Percentiles rank a stretch among this genome's conserved stretches.
These are phyloP conservation scores for Unio pictorum DNA, from an alignment of 2,888 invertebrate species.

Conservation along the genomic window DNA sequence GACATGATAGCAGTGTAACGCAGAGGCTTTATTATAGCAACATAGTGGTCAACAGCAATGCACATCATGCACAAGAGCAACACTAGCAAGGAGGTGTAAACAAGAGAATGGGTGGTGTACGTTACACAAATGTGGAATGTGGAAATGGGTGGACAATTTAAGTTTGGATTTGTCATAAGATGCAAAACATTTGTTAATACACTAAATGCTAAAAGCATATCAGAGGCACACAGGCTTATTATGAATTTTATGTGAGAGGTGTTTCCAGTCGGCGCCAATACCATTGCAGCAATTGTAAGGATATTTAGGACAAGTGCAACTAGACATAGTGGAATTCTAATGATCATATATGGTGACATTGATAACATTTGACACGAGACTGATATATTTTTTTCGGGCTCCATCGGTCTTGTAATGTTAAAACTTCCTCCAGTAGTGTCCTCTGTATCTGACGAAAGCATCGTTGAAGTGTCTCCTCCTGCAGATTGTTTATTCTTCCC, in stretches of 20 bases:
- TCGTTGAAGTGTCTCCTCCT: no score
- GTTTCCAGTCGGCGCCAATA: constrained; percentile 48
- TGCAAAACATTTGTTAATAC: constrained; percentile 36
- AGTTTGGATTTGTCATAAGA: constrained; percentile 39
- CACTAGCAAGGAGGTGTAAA: constrained; percentile 53
- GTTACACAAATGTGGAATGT: constrained; percentile 46
- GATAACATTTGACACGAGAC: no score
- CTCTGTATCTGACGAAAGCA: no score
- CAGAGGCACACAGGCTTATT: constrained; percentile 55
- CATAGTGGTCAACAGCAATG: constrained; percentile 60
- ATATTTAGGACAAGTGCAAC: constrained; percentile 55
- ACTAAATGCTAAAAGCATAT: constrained; percentile 53
- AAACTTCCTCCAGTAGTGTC: no score
- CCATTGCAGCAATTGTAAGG: constrained; percentile 58
- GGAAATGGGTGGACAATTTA: constrained; percentile 15
- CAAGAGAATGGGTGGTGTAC: constrained; percentile 49
- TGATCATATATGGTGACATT: background rate
- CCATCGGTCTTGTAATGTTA: no score
- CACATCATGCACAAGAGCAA: constrained; percentile 52
- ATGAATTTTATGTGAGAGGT: constrained; percentile 58
- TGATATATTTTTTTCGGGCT: background rate
- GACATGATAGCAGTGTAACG: constrained; percentile 44
- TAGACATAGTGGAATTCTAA: constrained; percentile 36
- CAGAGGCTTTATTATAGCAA: constrained; percentile 54
- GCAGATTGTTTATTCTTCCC: no score